phyloP scores from a whole-genome alignment of 2,888 invertebrate genomes.

The Neria commutata region DNA sequence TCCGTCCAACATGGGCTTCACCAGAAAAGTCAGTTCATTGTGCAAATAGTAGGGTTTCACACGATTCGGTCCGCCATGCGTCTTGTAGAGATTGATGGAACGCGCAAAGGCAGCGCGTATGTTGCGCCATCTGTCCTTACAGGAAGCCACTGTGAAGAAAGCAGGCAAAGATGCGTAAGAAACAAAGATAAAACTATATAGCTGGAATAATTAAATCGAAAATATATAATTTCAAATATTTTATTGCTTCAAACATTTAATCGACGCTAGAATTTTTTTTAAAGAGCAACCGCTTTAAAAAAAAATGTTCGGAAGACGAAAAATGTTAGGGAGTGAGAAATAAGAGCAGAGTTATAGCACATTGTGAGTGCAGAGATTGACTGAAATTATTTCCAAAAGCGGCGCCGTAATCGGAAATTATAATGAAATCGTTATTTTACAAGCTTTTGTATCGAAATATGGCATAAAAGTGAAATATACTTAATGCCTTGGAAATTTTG shows the following conservation, averaged over 20 bases:
- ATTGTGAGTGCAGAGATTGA: too few species aligned
- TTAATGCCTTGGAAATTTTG: too few species aligned
- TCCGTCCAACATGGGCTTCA: constrained; percentile 44
- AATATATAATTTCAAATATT: not conserved
- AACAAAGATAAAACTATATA: not conserved
- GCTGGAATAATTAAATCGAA: not conserved
- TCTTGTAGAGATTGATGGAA: constrained; percentile 43
- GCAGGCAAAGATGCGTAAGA: not conserved
- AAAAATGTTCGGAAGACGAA: too few species aligned
- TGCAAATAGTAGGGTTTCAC: constrained; percentile 52
- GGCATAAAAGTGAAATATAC: not conserved
- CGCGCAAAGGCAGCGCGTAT: constrained; percentile 44
- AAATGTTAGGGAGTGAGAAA: too few species aligned
- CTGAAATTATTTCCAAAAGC: too few species aligned
- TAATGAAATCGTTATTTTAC: too few species aligned
- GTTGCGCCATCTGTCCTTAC: constrained; percentile 45
- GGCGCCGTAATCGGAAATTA: too few species aligned
- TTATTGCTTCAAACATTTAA: too few species aligned
- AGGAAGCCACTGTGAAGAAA: constrained; percentile 36
- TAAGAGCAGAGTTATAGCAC: too few species aligned
- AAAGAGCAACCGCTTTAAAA: too few species aligned
- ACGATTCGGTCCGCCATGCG: constrained; percentile 44
- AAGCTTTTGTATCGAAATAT: not conserved
- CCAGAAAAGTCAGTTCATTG: constrained; percentile 47
- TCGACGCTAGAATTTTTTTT: too few species aligned